phyloP scores from a whole-genome alignment of 2,888 invertebrate species.

The Sphaerophoria rueppellii region DNA sequence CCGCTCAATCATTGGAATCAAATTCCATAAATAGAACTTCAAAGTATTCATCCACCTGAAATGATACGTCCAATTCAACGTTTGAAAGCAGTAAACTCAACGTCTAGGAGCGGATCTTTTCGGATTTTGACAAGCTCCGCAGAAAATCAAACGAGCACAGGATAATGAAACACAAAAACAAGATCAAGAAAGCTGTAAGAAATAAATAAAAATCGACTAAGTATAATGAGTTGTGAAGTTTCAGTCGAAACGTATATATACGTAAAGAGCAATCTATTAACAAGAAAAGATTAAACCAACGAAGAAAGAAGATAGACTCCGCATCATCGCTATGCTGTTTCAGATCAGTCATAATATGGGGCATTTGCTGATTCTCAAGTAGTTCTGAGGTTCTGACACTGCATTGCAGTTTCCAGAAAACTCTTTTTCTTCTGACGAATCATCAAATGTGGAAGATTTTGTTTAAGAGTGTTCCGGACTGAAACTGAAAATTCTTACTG shows the following conservation, averaged over 20 bases:
- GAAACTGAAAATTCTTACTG: too few species aligned
- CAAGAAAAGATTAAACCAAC: too few species aligned
- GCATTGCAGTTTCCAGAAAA: not conserved
- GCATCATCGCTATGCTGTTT: too few species aligned
- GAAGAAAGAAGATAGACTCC: too few species aligned
- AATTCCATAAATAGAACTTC: not conserved
- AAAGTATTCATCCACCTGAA: constrained; percentile 1
- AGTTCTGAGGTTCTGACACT: constrained; percentile 3
- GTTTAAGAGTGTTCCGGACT: too few species aligned
- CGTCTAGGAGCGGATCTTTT: constrained; percentile 9
- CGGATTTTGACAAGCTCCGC: constrained; percentile 9
- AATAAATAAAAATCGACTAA: not conserved
- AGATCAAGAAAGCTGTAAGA: not conserved
- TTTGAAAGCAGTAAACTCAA: not conserved
- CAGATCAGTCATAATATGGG: too few species aligned
- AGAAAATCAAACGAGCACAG: constrained; percentile 9
- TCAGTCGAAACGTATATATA: not conserved
- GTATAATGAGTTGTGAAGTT: not conserved
- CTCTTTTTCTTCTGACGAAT: not conserved
- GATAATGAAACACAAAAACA: constrained; percentile 3
- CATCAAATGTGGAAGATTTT: not conserved
- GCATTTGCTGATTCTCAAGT: too few species aligned
- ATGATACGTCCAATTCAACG: constrained; percentile 21
- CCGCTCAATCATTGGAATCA: too few species aligned
- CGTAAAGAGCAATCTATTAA: too few species aligned